Base-by-base conservation (phyloP, 2,888 invertebrate species). In the Acheta domesticus region DNA sequence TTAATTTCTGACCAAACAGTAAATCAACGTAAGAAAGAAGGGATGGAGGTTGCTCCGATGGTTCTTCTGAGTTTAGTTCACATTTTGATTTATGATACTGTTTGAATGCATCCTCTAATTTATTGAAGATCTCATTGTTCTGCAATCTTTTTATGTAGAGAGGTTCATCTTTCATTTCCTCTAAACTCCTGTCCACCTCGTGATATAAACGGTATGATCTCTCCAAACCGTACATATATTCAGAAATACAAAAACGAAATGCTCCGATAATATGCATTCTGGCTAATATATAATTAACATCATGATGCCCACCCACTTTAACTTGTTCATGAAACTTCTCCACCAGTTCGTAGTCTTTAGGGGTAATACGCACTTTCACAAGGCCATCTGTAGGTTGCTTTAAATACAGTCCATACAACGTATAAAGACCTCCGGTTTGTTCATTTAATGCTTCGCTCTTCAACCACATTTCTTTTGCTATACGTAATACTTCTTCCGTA, bases 381-480 rank as follows among this genome's bases (percentile, higher is more conserved):
- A 19, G n/a, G 14, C 62, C 16, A 62, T n/a, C 14, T 62, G 62
- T 62, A 62, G 62, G 62, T 62, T 62, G 62, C 62, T 62, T 62
- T 19, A 62, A 19, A n/a, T 62, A 62, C 62, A 62, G n/a, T 19
- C 62, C 62, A 12, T 62, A 62, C 14, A 62, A 14, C 4, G n/a
- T 14, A n/a, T 62, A 62, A 14, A 62, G 62, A 8, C 62, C 62
- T 14, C 62, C 14, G 16, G 62, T n/a, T n/a, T 62, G 62, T 62
- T 62, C 62, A 62, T 62, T 62, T 62, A 62, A 62, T 19, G 62
- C 62, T 62, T 62, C 62, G n/a, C 62, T 62, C n/a, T 62, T n/a
- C 62, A 62, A 62, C 62, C 62, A 62, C 14, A 16, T 62, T 19
- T 14, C n/a, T 62, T 62, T 62, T 14, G 62, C 62, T 19, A 62